Conservation (phyloP, 2,113 vertebrate genomes). For the Coryphaenoides rupestris region DNA sequence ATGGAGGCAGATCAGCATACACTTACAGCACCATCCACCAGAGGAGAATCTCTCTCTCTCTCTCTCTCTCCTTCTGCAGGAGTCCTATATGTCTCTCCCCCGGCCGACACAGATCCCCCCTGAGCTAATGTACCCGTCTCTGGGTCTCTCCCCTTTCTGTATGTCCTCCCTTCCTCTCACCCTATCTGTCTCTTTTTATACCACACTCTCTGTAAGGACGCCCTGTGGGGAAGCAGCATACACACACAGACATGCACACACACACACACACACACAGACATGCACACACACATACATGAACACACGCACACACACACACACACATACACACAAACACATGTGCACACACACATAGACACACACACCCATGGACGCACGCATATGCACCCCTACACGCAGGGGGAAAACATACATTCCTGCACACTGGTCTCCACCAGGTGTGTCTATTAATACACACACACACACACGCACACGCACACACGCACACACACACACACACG, state of each 20-base stretch:
- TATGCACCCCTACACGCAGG: slow-evolving; percentile 23
- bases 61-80: slow-evolving; percentile 22
- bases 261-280: slow-evolving; percentile 22
- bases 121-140: slow-evolving; percentile 50
- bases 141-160: slow-evolving; percentile 47
- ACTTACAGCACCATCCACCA: slow-evolving; percentile 70
- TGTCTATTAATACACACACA: slow-evolving; percentile 4
- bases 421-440: no score
- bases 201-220: slow-evolving; percentile 56
- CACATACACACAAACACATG: no score
- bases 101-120: slow-evolving; percentile 63
- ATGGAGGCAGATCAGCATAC: slow-evolving; percentile 64
- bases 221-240: slow-evolving; percentile 57
- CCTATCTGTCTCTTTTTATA: slow-evolving; percentile 70
- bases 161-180: slow-evolving; percentile 40
- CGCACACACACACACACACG: slow-evolving; percentile 25
- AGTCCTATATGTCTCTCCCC: slow-evolving; percentile 56
- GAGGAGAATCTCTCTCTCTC: slow-evolving; percentile 50
- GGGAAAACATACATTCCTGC: no score
- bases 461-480: slow-evolving; percentile 20
- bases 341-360: background rate
- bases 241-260: slow-evolving; percentile 38
- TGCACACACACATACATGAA: slow-evolving; percentile 23
- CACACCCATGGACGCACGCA: slow-evolving; percentile 24
- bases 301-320: slow-evolving; percentile 12